Percentiles rank a stretch among this genome's conserved stretches.
Evolutionary conservation across 1,140 invertebrate genomes (phyloP).

Genomic region (Heliconius hewitsoni): DNA sequence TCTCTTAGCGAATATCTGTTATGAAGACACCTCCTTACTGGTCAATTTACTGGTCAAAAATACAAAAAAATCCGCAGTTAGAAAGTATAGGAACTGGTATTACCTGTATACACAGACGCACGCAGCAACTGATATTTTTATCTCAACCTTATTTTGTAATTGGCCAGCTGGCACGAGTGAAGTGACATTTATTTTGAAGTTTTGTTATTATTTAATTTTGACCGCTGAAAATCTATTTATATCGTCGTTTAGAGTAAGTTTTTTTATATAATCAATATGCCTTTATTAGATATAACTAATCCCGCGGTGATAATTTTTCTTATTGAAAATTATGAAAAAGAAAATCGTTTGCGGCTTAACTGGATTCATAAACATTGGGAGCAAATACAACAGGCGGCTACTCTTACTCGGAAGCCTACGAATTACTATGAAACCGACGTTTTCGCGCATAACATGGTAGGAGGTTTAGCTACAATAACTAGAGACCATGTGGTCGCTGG

Average conservation of each 20-base stretch:
- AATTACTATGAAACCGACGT: constrained; percentile 62
- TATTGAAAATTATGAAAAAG: constrained; percentile 65
- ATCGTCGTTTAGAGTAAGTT: constrained; percentile 35
- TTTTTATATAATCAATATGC: constrained; percentile 45
- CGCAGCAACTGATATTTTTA: constrained; percentile 44
- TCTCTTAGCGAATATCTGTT: not conserved
- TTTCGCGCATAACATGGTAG: constrained; percentile 52
- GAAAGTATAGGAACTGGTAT: constrained; percentile 37
- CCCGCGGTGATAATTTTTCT: constrained; percentile 61
- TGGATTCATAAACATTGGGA: constrained; percentile 59
- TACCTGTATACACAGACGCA: constrained; percentile 35
- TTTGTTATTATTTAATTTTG: constrained; percentile 33
- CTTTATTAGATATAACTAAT: constrained; percentile 58
- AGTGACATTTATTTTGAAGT: constrained; percentile 42
- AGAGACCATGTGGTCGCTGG: constrained; percentile 52
- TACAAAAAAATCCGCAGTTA: constrained; percentile 13
- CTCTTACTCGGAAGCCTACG: constrained; percentile 53
- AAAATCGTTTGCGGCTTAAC: constrained; percentile 60
- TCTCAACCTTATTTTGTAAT: constrained; percentile 45
- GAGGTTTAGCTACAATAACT: constrained; percentile 52
- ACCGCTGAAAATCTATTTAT: constrained; percentile 31
- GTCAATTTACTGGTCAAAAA: not conserved
- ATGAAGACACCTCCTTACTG: not conserved
- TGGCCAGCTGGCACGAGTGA: constrained; percentile 37
- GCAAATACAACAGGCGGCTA: constrained; percentile 56